Percentiles rank a stretch among this genome's conserved stretches.
Evolutionary conservation across 2,113 vertebrate species (phyloP).

Genomic region (Festucalex cinctus): DNA sequence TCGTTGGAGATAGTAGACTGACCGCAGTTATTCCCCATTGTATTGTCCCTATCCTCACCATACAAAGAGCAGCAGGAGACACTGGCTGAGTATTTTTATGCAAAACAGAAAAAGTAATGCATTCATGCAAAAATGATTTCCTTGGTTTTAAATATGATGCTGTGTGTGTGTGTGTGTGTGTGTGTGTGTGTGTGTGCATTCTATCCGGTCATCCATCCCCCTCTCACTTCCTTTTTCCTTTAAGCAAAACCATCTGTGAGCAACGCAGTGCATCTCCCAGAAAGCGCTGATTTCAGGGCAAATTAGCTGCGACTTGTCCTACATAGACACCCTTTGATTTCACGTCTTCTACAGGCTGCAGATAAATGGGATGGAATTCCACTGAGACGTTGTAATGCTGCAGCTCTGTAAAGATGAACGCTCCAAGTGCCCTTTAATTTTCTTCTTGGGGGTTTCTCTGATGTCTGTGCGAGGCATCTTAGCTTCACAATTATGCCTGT

Average conservation of each 20-base stretch:
- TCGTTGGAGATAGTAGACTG: too few relatives aligned
- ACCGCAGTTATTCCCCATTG: too few relatives aligned
- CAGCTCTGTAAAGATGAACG: constrained; percentile 33
- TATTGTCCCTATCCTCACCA: too few relatives aligned
- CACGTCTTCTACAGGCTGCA: constrained; percentile 61
- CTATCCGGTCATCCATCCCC: constrained; percentile 18
- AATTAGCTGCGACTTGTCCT: constrained; percentile 74
- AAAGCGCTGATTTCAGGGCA: constrained; percentile 76
- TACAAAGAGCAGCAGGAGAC: too few relatives aligned
- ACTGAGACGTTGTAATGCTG: constrained; percentile 53
- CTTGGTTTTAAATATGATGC: constrained; percentile 65
- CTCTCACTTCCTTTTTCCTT: constrained; percentile 55
- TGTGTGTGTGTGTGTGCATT: constrained; percentile 31
- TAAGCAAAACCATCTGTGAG: constrained; percentile 77
- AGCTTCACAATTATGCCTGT: constrained; percentile 25
- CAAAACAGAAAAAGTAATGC: constrained; percentile 13
- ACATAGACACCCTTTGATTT: constrained; percentile 68
- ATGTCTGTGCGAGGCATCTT: constrained; percentile 26
- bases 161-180: constrained; percentile 38
- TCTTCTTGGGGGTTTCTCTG: constrained; percentile 39
- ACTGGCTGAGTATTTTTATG: background rate
- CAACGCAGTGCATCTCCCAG: constrained; percentile 53
- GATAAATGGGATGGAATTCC: constrained; percentile 68
- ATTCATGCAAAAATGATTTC: constrained; percentile 58
- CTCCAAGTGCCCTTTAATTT: constrained; percentile 54